Evolutionary conservation across 2,888 invertebrate genomes (phyloP), one percentile per base, ranked within the genome.

Genomic region (Proisotoma minuta): DNA sequence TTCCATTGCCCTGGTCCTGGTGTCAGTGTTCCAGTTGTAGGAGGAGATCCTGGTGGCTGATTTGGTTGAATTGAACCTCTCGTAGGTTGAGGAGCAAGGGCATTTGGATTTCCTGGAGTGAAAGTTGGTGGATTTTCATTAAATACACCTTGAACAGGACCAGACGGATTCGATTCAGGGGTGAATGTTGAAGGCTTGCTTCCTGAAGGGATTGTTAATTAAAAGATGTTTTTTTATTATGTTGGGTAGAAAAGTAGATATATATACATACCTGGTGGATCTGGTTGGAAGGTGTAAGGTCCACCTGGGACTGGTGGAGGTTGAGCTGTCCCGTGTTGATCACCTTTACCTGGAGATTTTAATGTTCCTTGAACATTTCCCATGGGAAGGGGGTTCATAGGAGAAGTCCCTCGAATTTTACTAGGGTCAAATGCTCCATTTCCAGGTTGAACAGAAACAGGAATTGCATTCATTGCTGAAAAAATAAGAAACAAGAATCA

Each of bases 51-150:
- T 20, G 23, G 20, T 18, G 49, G 49, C 15, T 49, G 15, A 3
- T 20, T 49, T 4, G 49, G 49, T 5, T 18, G 18, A 12, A 49
- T 8, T 8, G 49, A 22, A 20, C 49, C 49, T 22, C 23, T 49
- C 5, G 8, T 3, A 20, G 18, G 20, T 15, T 23, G 22, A 15
- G 20, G 18, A 5, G 49, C 22, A 22, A 49, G 23, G 3, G 12
- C 22, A 24, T 20, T 24, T 23, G 49, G 49, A 49, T 49, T 49
- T 4, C 22, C 18, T 22, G 49, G 49, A 15, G 18, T 49, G 23
- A 49, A 49, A 5, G 49, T 22, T 20, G 49, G 49, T 24, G 49
- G 49, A 49, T 49, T 49, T 8, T 49, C 49, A 8, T 15, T 22
- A 22, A 22, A 20, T 15, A 22, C 8, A 34, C 34, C 34, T 8